These are phyloP conservation scores for Mystacides longicornis DNA, from an alignment of 2,888 invertebrate species.

Conservation along the genomic window DNA sequence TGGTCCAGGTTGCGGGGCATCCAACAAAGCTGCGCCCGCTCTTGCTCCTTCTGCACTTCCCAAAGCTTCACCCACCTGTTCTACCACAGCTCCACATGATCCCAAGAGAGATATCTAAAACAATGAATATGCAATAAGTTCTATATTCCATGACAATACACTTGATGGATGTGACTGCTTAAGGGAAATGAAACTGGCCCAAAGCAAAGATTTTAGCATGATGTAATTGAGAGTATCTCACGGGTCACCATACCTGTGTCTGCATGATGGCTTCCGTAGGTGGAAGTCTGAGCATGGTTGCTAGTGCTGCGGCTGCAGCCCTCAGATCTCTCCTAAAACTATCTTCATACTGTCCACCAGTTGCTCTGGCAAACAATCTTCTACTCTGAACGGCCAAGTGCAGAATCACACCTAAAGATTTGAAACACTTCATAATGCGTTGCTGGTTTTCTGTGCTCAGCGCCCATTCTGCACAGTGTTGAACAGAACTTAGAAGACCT, in stretches of 20 bases:
- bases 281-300: slow-evolving; percentile 64
- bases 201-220: background rate
- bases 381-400: slow-evolving; percentile 87
- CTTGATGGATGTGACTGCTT: no score
- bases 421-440: slow-evolving; percentile 83
- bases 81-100: slow-evolving; percentile 77
- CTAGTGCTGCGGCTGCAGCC: slow-evolving; percentile 70
- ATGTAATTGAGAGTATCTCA: background rate
- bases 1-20: slow-evolving; percentile 60
- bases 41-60: slow-evolving; percentile 73
- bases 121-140: no score
- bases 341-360: slow-evolving; percentile 83
- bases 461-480: slow-evolving; percentile 83
- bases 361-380: slow-evolving; percentile 74
- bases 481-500: slow-evolving; percentile 80
- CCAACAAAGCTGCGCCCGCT: slow-evolving; percentile 69
- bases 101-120: slow-evolving; percentile 69
- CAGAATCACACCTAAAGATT: slow-evolving; percentile 86
- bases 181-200: no score
- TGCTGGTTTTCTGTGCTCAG: slow-evolving; percentile 82
- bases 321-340: slow-evolving; percentile 77
- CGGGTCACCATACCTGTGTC: no score
- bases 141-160: no score
- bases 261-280: slow-evolving; percentile 67
- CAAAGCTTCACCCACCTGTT: slow-evolving; percentile 67